Evolutionary conservation across 2,113 vertebrate species (phyloP).

Genomic region (Carassius auratus): DNA sequence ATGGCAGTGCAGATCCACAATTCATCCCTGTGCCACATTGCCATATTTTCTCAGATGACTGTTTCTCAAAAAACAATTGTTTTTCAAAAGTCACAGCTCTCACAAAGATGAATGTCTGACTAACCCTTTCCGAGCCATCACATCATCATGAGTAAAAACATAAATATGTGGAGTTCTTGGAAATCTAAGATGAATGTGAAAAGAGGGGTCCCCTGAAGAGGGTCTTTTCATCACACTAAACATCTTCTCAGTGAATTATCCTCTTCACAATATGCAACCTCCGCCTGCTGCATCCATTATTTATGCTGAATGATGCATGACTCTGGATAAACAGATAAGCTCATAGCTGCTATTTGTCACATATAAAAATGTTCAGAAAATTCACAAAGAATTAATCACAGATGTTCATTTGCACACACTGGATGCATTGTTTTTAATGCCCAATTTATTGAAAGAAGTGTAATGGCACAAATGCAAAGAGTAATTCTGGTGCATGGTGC

Average conservation of each 20-base stretch:
- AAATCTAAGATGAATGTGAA: slow-evolving; percentile 17
- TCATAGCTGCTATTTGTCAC: not conserved
- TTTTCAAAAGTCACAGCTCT: not conserved
- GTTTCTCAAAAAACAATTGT: not conserved
- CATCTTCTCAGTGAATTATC: not conserved
- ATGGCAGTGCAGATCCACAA: not conserved
- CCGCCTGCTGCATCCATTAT: not conserved
- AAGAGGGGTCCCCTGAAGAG: not conserved
- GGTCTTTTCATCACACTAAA: slow-evolving; percentile 3
- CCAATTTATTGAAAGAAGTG: not conserved
- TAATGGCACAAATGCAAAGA: not conserved
- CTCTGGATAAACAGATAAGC: not conserved
- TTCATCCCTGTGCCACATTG: not conserved
- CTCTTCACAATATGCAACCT: slow-evolving; percentile 2
- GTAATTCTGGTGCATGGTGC: not conserved
- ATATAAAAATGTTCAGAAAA: not conserved
- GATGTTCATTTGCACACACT: not conserved
- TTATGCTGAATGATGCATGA: slow-evolving; percentile 18
- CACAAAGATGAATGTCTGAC: slow-evolving; percentile 1
- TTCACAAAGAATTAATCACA: not conserved
- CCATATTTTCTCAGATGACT: not conserved
- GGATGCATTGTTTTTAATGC: not conserved
- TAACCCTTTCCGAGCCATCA: not conserved
- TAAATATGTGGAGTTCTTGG: not conserved
- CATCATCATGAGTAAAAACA: not conserved